Percentiles rank a stretch among this genome's conserved stretches.
Conservation (phyloP, 2,888 invertebrate genomes). For the Volucella inanis region DNA sequence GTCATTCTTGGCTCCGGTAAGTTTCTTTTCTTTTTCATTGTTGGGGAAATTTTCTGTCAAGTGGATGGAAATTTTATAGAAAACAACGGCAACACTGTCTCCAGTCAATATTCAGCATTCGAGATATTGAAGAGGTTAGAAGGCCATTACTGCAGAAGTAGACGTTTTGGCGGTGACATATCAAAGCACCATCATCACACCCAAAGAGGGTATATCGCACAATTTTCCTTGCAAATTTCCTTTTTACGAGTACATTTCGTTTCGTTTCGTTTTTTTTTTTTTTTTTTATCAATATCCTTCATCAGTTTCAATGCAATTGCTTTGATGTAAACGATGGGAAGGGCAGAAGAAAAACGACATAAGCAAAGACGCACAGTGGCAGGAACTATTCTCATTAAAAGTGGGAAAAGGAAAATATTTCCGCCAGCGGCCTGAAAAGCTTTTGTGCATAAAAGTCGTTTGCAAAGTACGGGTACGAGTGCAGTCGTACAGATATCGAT, state of each 20-base stretch:
- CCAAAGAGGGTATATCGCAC: neutral
- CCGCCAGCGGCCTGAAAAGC: slow-evolving; percentile 47
- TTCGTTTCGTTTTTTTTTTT: slow-evolving; percentile 4
- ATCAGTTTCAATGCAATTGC: slow-evolving; percentile 68
- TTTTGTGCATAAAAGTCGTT: slow-evolving; percentile 50
- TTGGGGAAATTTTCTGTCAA: no score
- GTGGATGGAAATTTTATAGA: neutral
- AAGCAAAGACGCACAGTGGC: slow-evolving; percentile 4
- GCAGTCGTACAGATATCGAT: slow-evolving; percentile 43
- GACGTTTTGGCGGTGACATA: neutral
- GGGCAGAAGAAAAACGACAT: slow-evolving; percentile 5
- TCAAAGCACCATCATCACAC: no score
- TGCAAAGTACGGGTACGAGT: slow-evolving; percentile 29
- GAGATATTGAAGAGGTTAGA: slow-evolving; percentile 61
- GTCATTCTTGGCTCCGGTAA: no score
- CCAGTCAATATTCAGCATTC: slow-evolving; percentile 40
- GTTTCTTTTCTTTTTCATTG: no score
- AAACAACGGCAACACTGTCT: slow-evolving; percentile 9
- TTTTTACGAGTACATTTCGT: slow-evolving; percentile 20
- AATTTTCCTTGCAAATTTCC: slow-evolving; percentile 57
- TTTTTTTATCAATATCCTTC: slow-evolving; percentile 36
- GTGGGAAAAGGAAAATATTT: slow-evolving; percentile 19
- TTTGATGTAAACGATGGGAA: slow-evolving; percentile 62
- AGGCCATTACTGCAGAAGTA: slow-evolving; percentile 47
- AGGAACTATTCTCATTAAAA: slow-evolving; percentile 59